These are phyloP conservation scores for Chlamydotis undulata DNA, from an alignment of 2,113 vertebrate species.

Conservation along the genomic window DNA sequence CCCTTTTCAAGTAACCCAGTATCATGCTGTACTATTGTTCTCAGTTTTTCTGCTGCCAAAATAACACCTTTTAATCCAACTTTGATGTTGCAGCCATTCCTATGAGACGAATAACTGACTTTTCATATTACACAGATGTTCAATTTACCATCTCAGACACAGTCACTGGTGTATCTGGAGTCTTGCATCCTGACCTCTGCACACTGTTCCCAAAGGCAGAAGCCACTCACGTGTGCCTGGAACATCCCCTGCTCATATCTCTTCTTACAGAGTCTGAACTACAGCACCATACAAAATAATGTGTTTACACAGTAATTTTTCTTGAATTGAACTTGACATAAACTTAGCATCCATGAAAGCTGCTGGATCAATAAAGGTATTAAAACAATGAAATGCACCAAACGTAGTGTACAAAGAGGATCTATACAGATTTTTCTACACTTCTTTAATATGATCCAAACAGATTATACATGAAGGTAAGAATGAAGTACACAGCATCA, in stretches of 20 bases:
- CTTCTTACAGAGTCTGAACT: background rate
- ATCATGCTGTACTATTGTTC: background rate
- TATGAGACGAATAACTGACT: background rate
- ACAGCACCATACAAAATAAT: background rate
- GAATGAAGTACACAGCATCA: background rate
- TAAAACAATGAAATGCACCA: background rate
- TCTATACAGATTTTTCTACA: background rate
- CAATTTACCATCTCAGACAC: background rate
- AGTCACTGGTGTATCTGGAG: background rate
- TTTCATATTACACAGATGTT: background rate
- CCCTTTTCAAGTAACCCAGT: background rate
- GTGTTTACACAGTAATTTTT: background rate
- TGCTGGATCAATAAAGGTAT: background rate
- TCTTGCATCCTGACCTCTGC: background rate
- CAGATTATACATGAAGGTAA: background rate
- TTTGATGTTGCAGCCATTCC: background rate
- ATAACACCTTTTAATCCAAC: background rate
- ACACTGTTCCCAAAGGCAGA: background rate
- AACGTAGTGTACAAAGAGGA: background rate
- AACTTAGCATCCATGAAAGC: background rate
- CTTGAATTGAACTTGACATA: background rate
- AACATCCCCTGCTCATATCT: background rate
- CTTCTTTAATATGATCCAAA: background rate
- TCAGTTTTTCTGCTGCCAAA: background rate
- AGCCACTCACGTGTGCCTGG: background rate